phyloP scores from a whole-genome alignment of 2,888 invertebrate genomes.

The Metalampra italica region DNA sequence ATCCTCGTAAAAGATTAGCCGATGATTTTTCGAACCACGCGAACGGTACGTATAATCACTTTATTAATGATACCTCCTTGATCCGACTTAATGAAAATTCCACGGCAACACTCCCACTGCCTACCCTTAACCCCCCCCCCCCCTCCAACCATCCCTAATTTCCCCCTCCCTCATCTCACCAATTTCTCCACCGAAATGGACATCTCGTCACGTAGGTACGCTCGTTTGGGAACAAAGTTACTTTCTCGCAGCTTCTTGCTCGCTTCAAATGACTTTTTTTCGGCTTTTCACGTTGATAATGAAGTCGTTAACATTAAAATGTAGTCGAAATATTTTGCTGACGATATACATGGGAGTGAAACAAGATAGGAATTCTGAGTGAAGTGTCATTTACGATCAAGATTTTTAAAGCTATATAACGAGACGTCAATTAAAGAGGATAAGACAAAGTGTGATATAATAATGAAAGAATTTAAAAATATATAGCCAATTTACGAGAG shows the following conservation, averaged over 20 bases:
- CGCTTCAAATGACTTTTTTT: background rate
- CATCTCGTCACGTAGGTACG: constrained; percentile 7
- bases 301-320: constrained; percentile 3
- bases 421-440: no score
- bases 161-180: constrained; percentile 6
- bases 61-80: constrained; percentile 30
- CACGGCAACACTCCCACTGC: constrained; percentile 13
- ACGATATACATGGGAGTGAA: background rate
- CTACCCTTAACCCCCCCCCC: background rate
- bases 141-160: no score
- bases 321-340: background rate
- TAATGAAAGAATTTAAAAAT: no score
- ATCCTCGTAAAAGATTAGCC: background rate
- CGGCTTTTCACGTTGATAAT: background rate
- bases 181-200: constrained; percentile 16
- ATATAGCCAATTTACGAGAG: no score
- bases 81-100: constrained; percentile 34
- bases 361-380: background rate
- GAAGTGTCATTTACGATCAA: background rate
- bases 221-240: background rate
- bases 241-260: background rate
- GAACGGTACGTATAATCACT: constrained; percentile 23
- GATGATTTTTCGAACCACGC: constrained; percentile 5
- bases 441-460: no score
- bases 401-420: no score